phyloP scores from a whole-genome alignment of 2,888 invertebrate species.

The Erpobdella octoculata region DNA sequence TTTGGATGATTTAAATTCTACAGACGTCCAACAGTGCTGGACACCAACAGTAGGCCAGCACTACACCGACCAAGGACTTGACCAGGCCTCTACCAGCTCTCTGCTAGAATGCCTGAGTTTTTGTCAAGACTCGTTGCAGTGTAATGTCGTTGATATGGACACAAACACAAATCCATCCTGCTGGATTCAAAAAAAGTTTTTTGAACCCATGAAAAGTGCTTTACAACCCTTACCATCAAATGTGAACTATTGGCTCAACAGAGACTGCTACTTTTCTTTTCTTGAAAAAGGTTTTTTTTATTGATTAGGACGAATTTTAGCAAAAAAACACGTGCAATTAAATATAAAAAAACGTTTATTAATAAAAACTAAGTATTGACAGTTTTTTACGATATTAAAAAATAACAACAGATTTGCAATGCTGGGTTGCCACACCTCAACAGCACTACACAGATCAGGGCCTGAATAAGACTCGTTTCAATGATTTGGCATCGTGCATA shows the following conservation, averaged over 20 bases:
- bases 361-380: neutral
- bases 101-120: neutral
- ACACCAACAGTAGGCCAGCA: neutral
- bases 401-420: neutral
- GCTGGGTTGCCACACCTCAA: neutral
- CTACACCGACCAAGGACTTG: neutral
- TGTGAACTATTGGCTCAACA: neutral
- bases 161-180: neutral
- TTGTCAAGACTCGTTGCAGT: neutral
- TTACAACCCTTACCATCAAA: neutral
- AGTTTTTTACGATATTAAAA: neutral
- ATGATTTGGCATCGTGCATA: neutral
- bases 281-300: neutral
- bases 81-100: neutral
- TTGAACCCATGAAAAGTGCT: neutral
- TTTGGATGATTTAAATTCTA: too few relatives aligned
- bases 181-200: neutral
- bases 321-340: too few relatives aligned
- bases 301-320: too few relatives aligned
- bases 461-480: neutral
- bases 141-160: neutral
- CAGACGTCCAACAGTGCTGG: slow-evolving; percentile 4
- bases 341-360: neutral
- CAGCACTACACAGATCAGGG: neutral
- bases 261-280: neutral